Base-by-base conservation (phyloP, 2,113 vertebrate species). In the Bucco capensis region DNA sequence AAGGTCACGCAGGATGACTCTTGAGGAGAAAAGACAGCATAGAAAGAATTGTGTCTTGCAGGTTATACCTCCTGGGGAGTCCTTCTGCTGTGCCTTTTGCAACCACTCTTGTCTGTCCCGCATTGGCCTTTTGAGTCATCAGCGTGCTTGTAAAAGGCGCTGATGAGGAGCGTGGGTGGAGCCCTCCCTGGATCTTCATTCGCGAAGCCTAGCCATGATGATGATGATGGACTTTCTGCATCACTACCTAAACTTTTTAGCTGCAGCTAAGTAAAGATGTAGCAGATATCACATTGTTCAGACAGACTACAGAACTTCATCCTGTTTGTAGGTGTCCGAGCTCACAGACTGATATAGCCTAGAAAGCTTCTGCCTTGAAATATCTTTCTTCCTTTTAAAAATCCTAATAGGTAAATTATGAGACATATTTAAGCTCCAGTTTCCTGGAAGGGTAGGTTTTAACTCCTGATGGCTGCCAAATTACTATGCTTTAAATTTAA, bases 401-500 rank as follows among this genome's bases (percentile, higher is more conserved):
- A 88, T 74, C 66, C 51, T 88, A 76, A 88, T 19, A 94, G 75
- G 95, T 94, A 94, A 94, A 94, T 93, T 89, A 93, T 86, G 35
- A 94, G 66, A 86, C 91, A 90, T 94, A 95, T 96, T 97, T 95
- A 96, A 97, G 53, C 35, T 88, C 47, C 40, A 56, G 17, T 94
- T 97, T 96, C 95, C 95, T 97, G 93, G 91, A 97, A 97, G 85
- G 88, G 66, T 71, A 88, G 75, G 61, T 77, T 96, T 96, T 93
- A 35, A 56, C 73, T 93, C 95, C 86, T 94, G 77, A 95, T 51
- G 79, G 76, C 88, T 95, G 88, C 86, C 78, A 97, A 96, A 97
- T 97, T 97, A 93, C 85, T 90, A 90, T 94, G 93, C 81, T 95
- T 96, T 96, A 97, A 97, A 96, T 96, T 97, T 96, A 95, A 86